These are phyloP conservation scores for Molorchus minor DNA, from an alignment of 2,888 invertebrate species.

Conservation along the genomic window DNA sequence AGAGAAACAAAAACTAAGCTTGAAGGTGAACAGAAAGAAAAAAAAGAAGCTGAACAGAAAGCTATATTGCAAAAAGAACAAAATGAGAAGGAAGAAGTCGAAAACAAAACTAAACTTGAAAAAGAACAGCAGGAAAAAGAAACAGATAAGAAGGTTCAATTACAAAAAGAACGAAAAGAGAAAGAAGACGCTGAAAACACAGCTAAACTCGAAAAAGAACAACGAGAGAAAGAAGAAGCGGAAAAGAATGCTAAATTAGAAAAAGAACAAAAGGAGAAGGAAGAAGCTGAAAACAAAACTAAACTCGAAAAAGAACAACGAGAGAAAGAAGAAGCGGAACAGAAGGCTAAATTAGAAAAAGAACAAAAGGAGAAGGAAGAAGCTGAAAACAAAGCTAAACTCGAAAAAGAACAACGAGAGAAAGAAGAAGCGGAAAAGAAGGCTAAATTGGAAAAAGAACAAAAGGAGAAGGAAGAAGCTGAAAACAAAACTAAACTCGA, in stretches of 20 bases:
- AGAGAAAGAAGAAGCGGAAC: constrained; percentile 11
- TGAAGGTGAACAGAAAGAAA: constrained; percentile 21
- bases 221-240: constrained; percentile 32
- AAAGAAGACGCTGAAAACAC: constrained; percentile 17
- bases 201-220: constrained; percentile 27
- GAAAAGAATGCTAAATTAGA: constrained; percentile 18
- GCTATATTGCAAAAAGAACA: constrained; percentile 6
- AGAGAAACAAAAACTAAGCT: constrained; percentile 3
- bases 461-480: constrained; percentile 24
- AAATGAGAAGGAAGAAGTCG: constrained; percentile 30
- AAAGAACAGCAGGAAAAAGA: constrained; percentile 33
- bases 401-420: constrained; percentile 19
- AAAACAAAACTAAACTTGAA: constrained; percentile 30
- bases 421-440: constrained; percentile 12
- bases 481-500: no score
- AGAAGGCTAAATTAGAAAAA: constrained; percentile 31
- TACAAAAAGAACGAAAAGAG: constrained; percentile 32
- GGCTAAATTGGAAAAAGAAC: constrained; percentile 23
- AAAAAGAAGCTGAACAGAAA: constrained; percentile 27
- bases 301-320: constrained; percentile 9
- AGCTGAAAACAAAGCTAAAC: no score
- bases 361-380: constrained; percentile 28
- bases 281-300: constrained; percentile 5
- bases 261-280: constrained; percentile 27
- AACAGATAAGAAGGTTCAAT: constrained; percentile 14